phyloP scores from a whole-genome alignment of 2,888 invertebrate species.

The Griposia aprilina region DNA sequence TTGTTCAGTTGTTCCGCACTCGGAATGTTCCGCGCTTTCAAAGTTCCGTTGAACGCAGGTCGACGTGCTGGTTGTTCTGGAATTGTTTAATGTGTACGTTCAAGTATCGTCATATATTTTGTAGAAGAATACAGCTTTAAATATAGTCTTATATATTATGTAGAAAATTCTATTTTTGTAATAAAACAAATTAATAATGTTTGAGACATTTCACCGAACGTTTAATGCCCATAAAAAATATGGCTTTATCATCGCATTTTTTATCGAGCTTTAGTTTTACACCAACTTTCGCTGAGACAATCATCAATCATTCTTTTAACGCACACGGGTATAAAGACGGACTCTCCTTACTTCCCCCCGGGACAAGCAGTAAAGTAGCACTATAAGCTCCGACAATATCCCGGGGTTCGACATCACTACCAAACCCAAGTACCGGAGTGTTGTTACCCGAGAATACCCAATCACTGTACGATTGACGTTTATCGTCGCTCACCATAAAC shows the following conservation, averaged over 20 bases:
- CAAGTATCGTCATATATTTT: too few species aligned
- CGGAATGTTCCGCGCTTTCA: slow-evolving; percentile 31
- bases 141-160: too few species aligned
- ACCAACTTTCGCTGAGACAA: slow-evolving; percentile 5
- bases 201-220: background rate
- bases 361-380: slow-evolving; percentile 15
- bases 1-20: slow-evolving; percentile 14
- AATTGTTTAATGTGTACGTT: slow-evolving; percentile 27
- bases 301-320: slow-evolving; percentile 44
- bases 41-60: slow-evolving; percentile 31
- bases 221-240: background rate
- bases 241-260: slow-evolving; percentile 4
- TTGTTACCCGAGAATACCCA: slow-evolving; percentile 61
- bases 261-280: slow-evolving; percentile 23
- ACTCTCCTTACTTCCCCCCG: slow-evolving; percentile 5
- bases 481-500: slow-evolving; percentile 71
- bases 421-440: slow-evolving; percentile 43
- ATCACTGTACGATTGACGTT: slow-evolving; percentile 74
- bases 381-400: slow-evolving; percentile 31
- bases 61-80: slow-evolving; percentile 11
- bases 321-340: background rate
- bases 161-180: background rate
- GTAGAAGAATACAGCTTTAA: background rate
- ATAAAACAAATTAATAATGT: background rate
- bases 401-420: slow-evolving; percentile 54